These are phyloP conservation scores for Pelvicachromis taeniatus DNA, from an alignment of 2,113 vertebrate genomes.

Conservation along the genomic window DNA sequence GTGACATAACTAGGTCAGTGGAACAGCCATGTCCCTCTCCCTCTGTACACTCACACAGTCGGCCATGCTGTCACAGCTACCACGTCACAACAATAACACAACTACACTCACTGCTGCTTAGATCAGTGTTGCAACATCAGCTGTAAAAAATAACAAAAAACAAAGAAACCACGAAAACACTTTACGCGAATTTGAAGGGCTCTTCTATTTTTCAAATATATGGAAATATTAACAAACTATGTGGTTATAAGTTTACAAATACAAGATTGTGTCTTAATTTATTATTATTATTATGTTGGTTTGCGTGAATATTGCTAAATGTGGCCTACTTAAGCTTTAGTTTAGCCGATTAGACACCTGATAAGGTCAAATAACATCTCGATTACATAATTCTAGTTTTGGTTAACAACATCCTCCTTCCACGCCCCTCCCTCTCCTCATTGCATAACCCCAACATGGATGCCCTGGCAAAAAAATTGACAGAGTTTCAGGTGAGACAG, in stretches of 20 bases:
- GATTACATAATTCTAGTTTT: constrained; percentile 66
- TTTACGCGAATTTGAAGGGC: not conserved
- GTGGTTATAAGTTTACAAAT: not conserved
- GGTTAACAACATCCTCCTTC: constrained; percentile 37
- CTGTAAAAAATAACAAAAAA: not conserved
- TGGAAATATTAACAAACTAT: not conserved
- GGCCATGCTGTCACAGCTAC: constrained; percentile 63
- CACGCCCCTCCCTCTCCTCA: constrained; percentile 41
- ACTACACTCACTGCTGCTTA: not conserved
- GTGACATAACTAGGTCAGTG: constrained; percentile 81
- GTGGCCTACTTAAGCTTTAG: not conserved
- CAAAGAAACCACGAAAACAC: not conserved
- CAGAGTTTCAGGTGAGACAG: not conserved
- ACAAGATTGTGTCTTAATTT: not conserved
- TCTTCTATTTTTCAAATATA: not conserved
- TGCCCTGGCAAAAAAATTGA: not conserved
- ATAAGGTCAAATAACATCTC: constrained; percentile 2
- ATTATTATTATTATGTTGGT: not conserved
- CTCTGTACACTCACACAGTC: constrained; percentile 57
- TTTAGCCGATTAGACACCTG: not conserved
- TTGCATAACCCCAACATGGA: constrained; percentile 67
- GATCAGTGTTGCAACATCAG: not conserved
- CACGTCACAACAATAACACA: constrained; percentile 59
- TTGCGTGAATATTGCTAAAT: not conserved
- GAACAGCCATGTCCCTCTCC: constrained; percentile 65